These are phyloP conservation scores for Bactericera cockerelli DNA, from an alignment of 1,140 invertebrate species.

Conservation along the genomic window DNA sequence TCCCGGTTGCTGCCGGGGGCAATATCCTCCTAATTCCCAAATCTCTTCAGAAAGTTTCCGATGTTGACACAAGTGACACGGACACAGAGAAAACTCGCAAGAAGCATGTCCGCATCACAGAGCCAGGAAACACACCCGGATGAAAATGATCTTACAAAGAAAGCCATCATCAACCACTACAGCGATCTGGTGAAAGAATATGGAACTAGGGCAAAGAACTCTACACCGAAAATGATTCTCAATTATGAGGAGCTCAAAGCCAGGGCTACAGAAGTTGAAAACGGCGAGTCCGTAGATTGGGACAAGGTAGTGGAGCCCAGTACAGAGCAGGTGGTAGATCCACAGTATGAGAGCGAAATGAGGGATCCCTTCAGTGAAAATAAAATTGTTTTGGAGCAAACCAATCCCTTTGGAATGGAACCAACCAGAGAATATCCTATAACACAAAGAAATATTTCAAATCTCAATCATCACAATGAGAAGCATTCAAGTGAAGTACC, in stretches of 20 bases:
- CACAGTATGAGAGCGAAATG: background rate
- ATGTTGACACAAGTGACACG: slow-evolving; percentile 10
- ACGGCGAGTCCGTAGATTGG: slow-evolving; percentile 3
- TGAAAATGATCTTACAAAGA: slow-evolving; percentile 26
- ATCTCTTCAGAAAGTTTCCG: background rate
- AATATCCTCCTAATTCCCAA: slow-evolving; percentile 3
- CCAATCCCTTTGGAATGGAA: background rate
- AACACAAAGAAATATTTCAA: background rate
- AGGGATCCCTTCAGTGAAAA: background rate
- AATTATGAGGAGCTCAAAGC: slow-evolving; percentile 45
- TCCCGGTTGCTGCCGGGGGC: background rate
- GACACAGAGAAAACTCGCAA: slow-evolving; percentile 11
- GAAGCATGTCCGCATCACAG: slow-evolving; percentile 22
- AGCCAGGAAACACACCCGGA: slow-evolving; percentile 15
- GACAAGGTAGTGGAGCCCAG: background rate
- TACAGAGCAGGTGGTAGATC: background rate
- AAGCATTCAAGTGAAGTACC: background rate
- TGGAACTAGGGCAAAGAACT: slow-evolving; percentile 34
- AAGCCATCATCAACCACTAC: slow-evolving; percentile 59
- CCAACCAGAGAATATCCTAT: too few relatives aligned
- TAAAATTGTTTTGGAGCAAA: background rate
- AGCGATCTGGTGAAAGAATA: slow-evolving; percentile 59
- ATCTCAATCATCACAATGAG: background rate
- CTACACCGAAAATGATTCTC: slow-evolving; percentile 37
- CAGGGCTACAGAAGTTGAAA: slow-evolving; percentile 32